Conservation (phyloP, 2,888 invertebrate genomes). For the Euphydryas editha region DNA sequence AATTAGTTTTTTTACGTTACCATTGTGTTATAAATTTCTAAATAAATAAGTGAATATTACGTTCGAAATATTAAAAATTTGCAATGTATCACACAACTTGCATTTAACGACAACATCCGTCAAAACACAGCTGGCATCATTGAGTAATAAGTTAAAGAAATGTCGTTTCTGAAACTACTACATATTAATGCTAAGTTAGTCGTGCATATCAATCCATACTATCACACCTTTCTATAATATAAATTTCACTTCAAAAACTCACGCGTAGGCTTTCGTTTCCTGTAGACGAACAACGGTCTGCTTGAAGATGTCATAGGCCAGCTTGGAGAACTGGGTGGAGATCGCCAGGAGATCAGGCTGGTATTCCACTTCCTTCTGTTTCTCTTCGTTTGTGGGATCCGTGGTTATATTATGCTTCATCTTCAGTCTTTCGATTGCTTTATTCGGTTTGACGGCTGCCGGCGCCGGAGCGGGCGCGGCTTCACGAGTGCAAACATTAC, state of each 20-base stretch:
- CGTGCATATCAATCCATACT: neutral
- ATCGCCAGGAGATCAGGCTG: slow-evolving; percentile 77
- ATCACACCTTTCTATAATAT: slow-evolving; percentile 9
- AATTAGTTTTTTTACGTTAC: too few relatives aligned
- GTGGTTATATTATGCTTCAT: slow-evolving; percentile 74
- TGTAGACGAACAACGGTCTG: slow-evolving; percentile 62
- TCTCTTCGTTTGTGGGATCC: slow-evolving; percentile 63
- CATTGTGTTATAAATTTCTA: too few relatives aligned
- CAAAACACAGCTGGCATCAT: neutral
- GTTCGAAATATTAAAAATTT: too few relatives aligned
- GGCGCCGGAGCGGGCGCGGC: slow-evolving; percentile 48
- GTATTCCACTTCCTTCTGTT: slow-evolving; percentile 69
- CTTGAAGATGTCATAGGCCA: slow-evolving; percentile 67
- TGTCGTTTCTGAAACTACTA: neutral
- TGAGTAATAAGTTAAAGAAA: neutral
- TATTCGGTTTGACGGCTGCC: slow-evolving; percentile 49
- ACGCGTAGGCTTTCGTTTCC: slow-evolving; percentile 79
- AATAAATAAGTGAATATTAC: too few relatives aligned
- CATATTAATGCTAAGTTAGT: slow-evolving; percentile 6
- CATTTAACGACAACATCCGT: too few relatives aligned
- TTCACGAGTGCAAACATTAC: slow-evolving; percentile 76
- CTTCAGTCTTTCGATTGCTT: slow-evolving; percentile 70
- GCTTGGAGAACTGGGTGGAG: slow-evolving; percentile 75
- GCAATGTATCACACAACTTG: too few relatives aligned
- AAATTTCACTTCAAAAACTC: slow-evolving; percentile 53